Evolutionary conservation across 1,140 invertebrate genomes (phyloP), one percentile per base, ranked within the genome.

Genomic region (Drosophila ambigua): DNA sequence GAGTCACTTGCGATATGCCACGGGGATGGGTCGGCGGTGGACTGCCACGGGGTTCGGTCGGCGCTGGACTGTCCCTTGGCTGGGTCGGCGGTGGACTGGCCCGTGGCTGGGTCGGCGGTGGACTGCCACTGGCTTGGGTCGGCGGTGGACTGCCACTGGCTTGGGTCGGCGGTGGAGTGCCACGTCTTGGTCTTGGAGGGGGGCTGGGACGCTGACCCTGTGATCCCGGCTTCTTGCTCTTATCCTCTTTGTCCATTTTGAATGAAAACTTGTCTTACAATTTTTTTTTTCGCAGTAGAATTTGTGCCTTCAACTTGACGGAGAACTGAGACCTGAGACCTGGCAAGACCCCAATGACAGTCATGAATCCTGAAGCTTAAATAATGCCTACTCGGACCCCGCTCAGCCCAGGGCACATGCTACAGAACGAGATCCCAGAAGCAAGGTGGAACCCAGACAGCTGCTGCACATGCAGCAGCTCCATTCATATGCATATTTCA

Each of bases 401-500:
- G 55, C 20, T 20, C 20, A 20, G 20, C 20, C 20, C 20, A 20
- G 20, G 2, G 28, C 41, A 57, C 16, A 43, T 65, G 45, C 41
- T 59, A 78, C 61, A 58, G 59, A 59, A 43, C 52, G 59, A 74
- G 62, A 61, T 46, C 11, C 44, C 35, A 24, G 23, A 31, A 16
- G 23, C 8, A 62, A 28, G 41, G n/a, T 48, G 53, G 26, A 57
- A 45, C 31, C 55, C 59, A 84, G 63, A 66, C 60, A 74, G 62
- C 64, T 63, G 71, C 72, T 80, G 77, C 66, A 67, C 62, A 68
- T 62, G 71, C 73, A 71, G 61, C 61, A 61, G 66, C 57, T 45
- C 77, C 68, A 48, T 72, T 54, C 81, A 79, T 79, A 89, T 90
- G 85, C 85, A 90, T 90, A 85, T 90, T 90, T 90, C 80, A 90